Base-by-base conservation (phyloP, 2,888 invertebrate species). In the Hoplodrina ambigua region DNA sequence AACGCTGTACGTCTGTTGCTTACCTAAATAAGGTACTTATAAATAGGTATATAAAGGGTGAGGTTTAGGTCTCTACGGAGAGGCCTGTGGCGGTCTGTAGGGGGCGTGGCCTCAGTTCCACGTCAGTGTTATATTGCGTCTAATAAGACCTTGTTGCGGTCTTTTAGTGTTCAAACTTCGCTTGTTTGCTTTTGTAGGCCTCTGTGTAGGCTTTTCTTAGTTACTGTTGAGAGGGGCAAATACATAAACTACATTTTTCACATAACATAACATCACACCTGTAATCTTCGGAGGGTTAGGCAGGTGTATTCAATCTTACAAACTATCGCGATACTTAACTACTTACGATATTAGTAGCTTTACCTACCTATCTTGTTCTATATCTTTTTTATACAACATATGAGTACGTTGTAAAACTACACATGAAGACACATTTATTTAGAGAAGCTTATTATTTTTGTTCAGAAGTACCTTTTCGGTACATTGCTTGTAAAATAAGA, bases 401-500 rank as follows among this genome's bases (percentile, higher is more conserved):
- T 11, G 25, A 25, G 6, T 60, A n/a, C 50, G 4, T 56, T 44
- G 25, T 69, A 19, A 33, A 44, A 52, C 13, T 56, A 57, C 15
- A 25, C 44, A 13, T 33, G n/a, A 0, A 25, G 13, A 19, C 63
- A 44, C 30, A 19, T 49, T 30, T 50, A 13, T 44, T n/a, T 20
- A 20, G 0, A 15, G 7, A 58, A 63, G 20, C 13, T 25, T 59
- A 37, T 72, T 65, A 57, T 52, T 52, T 25, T 70, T 57, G 10
- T 25, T 52, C 4, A 10, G 44, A 44, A 72, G 64, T 50, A 67
- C 15, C 11, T 25, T 67, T 57, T 46, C 49, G 11, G 8, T 30
- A 33, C 11, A 20, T 54, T 44, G 11, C 53, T 68, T 57, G 25
- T 68, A 57, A 68, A 74, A 49, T 41, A 17, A 53, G 30, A 41